Evolutionary conservation across 2,797 vertebrate species (phyloP), one percentile per base, ranked within the genome.

Genomic region (Nasua narica): DNA sequence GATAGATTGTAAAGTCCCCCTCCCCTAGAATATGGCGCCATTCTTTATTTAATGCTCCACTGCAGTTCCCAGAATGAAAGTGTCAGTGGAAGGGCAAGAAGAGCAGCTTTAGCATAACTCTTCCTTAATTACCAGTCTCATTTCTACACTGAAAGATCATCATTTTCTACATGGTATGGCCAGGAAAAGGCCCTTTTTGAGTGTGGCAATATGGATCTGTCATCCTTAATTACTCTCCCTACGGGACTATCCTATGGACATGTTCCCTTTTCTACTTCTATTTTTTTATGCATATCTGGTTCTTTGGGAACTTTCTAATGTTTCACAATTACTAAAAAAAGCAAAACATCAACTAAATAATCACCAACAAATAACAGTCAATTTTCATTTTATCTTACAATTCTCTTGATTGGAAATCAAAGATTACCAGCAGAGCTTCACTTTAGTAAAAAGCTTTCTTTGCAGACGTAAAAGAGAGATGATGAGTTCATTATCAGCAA

Each of bases 281-380:
- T 60, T 82, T 82, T 82, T 95, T 67, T n/a, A 70, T 46, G 40
- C 52, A 58, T 77, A 76, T 54, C 69, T 91, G 40, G 6, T 43
- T 92, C 85, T 58, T 89, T 65, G 56, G 43, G 52, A 40, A 94
- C n/a, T 94, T 95, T 35, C 82, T 67, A 85, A n/a, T 21, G 50
- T 77, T 96, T 95, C 32, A 62, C 37, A 87, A 40, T 27, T 70
- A 86, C 32, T 14, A 62, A 85, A 76, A 91, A 32, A 50, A 88
- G n/a, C 3, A 52, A 83, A 43, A 12, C 72, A 91, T 50, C 69
- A 91, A 90, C 91, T 74, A 88, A 88, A 52, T 27, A 56, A 72
- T 43, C 87, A 76, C 56, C 65, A 87, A 60, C 48, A 85, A 83
- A 29, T 13, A 82, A 83, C 1, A 32, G 46, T 19, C 72, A 74